Evolutionary conservation across 1,140 invertebrate genomes (phyloP).

Genomic region (Microvelia longipes): DNA sequence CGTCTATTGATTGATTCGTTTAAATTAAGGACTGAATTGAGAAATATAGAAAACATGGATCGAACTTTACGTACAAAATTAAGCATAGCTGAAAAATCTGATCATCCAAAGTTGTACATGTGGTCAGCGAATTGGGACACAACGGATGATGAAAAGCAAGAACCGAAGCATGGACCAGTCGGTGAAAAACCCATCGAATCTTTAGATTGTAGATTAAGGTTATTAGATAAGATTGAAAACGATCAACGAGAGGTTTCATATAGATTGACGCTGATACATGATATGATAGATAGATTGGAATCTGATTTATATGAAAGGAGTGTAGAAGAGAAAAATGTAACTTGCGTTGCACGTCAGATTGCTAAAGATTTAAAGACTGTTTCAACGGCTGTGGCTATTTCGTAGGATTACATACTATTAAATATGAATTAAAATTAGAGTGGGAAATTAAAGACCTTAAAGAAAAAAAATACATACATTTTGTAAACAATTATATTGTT

Average conservation of each 20-base stretch:
- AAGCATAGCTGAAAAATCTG: slow-evolving; percentile 56
- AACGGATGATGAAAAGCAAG: background rate
- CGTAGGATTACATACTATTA: too few relatives aligned
- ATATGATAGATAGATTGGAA: slow-evolving; percentile 36
- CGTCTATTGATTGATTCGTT: slow-evolving; percentile 46
- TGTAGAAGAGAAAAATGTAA: background rate
- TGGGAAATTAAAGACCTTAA: too few relatives aligned
- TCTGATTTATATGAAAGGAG: background rate
- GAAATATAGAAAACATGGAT: slow-evolving; percentile 48
- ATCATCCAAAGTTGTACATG: slow-evolving; percentile 67
- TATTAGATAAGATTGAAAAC: slow-evolving; percentile 61
- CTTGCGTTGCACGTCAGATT: background rate
- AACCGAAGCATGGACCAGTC: background rate
- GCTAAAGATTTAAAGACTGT: background rate
- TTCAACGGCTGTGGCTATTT: background rate
- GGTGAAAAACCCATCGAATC: slow-evolving; percentile 60
- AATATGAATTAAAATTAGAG: too few relatives aligned
- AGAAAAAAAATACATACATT: too few relatives aligned
- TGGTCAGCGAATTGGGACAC: slow-evolving; percentile 72
- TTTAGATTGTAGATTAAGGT: slow-evolving; percentile 53
- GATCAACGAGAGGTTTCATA: slow-evolving; percentile 54
- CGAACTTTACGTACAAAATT: slow-evolving; percentile 57
- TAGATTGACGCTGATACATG: slow-evolving; percentile 54
- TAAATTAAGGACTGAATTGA: slow-evolving; percentile 49
- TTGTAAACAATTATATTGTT: too few relatives aligned